A percentile compares a stretch with the other conserved stretches of the same genome.
These are phyloP conservation scores for Latrodectus geometricus DNA, from an alignment of 1,140 invertebrate genomes.

Conservation along the genomic window DNA sequence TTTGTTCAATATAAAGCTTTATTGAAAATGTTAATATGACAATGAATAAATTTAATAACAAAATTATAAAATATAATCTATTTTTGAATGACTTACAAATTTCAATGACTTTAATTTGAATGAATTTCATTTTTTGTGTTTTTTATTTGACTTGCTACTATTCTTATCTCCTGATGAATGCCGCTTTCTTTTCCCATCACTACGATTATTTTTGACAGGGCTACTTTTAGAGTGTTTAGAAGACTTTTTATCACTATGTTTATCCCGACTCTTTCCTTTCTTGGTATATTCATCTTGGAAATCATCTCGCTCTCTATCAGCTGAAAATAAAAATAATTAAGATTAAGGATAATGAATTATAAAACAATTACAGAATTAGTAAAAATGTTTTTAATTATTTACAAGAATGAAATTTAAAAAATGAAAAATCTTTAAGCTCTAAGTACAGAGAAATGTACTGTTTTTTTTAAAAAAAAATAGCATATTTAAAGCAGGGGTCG, in stretches of 20 bases:
- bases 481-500: no score
- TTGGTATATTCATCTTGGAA: slow-evolving; percentile 53
- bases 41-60: background rate
- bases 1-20: background rate
- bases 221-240: slow-evolving; percentile 28
- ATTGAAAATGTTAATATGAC: background rate
- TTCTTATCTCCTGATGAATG: slow-evolving; percentile 14
- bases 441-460: no score
- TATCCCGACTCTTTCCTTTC: background rate
- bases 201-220: slow-evolving; percentile 25
- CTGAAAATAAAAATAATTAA: slow-evolving; percentile 13
- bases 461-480: no score
- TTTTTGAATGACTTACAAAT: background rate
- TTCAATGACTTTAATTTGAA: background rate
- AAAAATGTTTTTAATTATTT: no score
- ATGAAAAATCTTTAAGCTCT: no score
- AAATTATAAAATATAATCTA: background rate
- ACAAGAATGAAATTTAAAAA: no score
- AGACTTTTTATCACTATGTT: background rate
- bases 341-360: background rate
- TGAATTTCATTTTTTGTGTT: slow-evolving; percentile 22
- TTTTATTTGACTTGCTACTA: slow-evolving; percentile 9
- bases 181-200: slow-evolving; percentile 41
- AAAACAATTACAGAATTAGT: no score
- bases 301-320: slow-evolving; percentile 56